A percentile compares a stretch with the other conserved stretches of the same genome.
Evolutionary conservation across 2,113 vertebrate genomes (phyloP).

Genomic region (Silurus meridionalis): DNA sequence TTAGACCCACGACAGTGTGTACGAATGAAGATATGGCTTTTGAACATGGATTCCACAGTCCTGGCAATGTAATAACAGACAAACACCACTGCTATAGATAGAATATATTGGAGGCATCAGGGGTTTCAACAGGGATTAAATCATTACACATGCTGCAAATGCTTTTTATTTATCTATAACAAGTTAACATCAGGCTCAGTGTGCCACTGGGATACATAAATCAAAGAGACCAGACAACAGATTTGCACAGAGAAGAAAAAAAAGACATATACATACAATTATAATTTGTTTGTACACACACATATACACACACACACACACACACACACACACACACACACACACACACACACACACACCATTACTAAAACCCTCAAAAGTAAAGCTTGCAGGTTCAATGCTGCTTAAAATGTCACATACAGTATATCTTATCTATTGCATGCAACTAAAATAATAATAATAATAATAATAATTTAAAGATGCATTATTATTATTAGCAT

Average conservation of each 20-base stretch:
- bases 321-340: no score
- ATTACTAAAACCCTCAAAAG: no score
- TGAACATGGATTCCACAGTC: background rate
- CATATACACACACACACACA: no score
- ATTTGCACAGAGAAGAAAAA: background rate
- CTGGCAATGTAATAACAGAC: background rate
- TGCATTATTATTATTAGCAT: no score
- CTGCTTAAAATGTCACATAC: no score
- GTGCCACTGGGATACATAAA: background rate
- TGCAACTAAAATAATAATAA: no score
- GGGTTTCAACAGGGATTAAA: background rate
- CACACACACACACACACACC: no score
- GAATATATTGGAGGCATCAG: background rate
- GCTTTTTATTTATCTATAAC: background rate
- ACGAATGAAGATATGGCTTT: background rate
- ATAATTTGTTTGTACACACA: no score
- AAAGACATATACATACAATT: no score
- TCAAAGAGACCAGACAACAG: background rate
- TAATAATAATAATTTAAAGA: no score
- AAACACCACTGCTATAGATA: background rate
- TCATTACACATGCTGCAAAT: background rate
- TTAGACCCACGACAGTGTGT: constrained; percentile 1
- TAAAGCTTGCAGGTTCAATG: no score
- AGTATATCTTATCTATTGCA: no score
- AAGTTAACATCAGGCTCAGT: background rate